phyloP scores from a whole-genome alignment of 2,888 invertebrate species.

The Drosophila kuntzei region DNA sequence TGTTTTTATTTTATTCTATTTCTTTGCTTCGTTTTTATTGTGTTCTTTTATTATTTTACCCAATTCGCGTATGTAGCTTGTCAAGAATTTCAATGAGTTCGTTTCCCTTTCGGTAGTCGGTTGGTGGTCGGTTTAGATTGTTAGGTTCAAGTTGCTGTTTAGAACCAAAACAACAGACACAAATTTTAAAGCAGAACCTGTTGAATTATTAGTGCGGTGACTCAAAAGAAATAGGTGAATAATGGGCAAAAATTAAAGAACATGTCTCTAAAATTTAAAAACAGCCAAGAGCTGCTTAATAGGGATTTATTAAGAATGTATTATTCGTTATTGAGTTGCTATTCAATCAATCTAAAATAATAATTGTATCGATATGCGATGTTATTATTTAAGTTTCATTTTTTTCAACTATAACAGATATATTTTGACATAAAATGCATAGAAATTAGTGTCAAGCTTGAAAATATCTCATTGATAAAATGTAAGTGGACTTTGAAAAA shows the following conservation, averaged over 20 bases:
- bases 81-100: constrained; percentile 80
- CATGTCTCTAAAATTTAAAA: constrained; percentile 15
- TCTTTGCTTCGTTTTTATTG: constrained; percentile 18
- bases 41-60: constrained; percentile 62
- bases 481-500: too few relatives aligned
- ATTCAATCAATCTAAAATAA: background rate
- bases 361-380: too few relatives aligned
- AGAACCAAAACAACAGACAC: constrained; percentile 37
- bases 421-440: too few relatives aligned
- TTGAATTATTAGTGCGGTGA: constrained; percentile 62
- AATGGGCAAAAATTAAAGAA: constrained; percentile 32
- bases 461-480: too few relatives aligned
- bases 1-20: constrained; percentile 12
- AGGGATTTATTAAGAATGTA: background rate
- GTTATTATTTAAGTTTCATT: too few relatives aligned
- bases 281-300: background rate
- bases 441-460: too few relatives aligned
- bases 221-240: constrained; percentile 32
- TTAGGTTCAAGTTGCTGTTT: constrained; percentile 28
- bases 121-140: constrained; percentile 32
- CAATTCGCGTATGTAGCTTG: constrained; percentile 65
- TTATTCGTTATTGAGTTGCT: background rate
- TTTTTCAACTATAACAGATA: too few relatives aligned
- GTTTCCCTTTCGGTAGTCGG: constrained; percentile 80
- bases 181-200: constrained; percentile 62